A percentile compares a stretch with the other conserved stretches of the same genome.
Conservation (phyloP, 2,888 invertebrate genomes). For the Brenthis daphne region DNA sequence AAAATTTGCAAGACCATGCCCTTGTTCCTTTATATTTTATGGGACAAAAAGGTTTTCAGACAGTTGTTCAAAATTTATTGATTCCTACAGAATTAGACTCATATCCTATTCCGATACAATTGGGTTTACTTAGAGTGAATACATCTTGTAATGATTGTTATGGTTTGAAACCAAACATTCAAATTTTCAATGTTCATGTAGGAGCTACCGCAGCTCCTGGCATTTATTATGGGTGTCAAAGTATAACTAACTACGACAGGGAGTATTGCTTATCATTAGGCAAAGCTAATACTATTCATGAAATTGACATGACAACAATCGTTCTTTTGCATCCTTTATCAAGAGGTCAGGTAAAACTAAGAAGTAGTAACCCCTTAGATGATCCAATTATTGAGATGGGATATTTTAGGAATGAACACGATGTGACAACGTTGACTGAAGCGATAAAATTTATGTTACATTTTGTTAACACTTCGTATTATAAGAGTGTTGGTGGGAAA, state of each 20-base stretch:
- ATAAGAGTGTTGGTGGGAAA: slow-evolving; percentile 50
- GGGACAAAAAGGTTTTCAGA: slow-evolving; percentile 53
- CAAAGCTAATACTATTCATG: slow-evolving; percentile 53
- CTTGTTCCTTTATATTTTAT: slow-evolving; percentile 51
- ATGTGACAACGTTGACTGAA: slow-evolving; percentile 51
- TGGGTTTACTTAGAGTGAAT: slow-evolving; percentile 55
- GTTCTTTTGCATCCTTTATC: slow-evolving; percentile 63
- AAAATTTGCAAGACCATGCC: slow-evolving; percentile 67
- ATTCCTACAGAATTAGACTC: slow-evolving; percentile 44
- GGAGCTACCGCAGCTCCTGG: slow-evolving; percentile 58
- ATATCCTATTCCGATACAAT: slow-evolving; percentile 58
- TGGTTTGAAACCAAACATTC: slow-evolving; percentile 56
- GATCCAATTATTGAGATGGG: slow-evolving; percentile 64
- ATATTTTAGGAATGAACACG: slow-evolving; percentile 55
- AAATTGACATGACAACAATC: slow-evolving; percentile 52
- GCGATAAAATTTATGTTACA: slow-evolving; percentile 57
- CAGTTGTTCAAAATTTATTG: slow-evolving; percentile 44
- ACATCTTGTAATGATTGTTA: slow-evolving; percentile 30
- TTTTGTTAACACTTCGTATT: slow-evolving; percentile 58
- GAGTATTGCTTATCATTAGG: slow-evolving; percentile 53
- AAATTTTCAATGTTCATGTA: slow-evolving; percentile 60
- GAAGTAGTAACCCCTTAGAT: slow-evolving; percentile 57
- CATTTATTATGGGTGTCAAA: slow-evolving; percentile 50
- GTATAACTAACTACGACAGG: slow-evolving; percentile 48
- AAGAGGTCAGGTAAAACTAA: slow-evolving; percentile 59